Evolutionary conservation across 37 sponge, comb jelly and placozoan genomes (phyloP), one percentile per base, ranked within the genome.

Genomic region (Crambe crambe): DNA sequence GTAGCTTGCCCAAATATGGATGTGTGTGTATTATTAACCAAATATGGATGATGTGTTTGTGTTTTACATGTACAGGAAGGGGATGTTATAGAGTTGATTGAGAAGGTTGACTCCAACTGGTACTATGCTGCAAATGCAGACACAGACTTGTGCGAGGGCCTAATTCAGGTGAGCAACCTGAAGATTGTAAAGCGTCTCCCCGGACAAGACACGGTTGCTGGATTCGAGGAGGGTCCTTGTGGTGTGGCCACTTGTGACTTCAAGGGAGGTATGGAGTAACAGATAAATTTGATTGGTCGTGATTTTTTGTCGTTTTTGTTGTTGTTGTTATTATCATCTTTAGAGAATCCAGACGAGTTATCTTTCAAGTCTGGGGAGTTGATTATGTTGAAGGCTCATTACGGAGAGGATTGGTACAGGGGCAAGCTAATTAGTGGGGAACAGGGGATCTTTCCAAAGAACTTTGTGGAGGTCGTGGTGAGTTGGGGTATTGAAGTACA

Each of bases 401-500:
- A 87, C 5, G 87, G 74, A 29, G 65, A 64, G 18, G 80, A 85
- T 39, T 95, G 95, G 95, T 72, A 92, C 68, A 91, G 74, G 69
- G 95, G 95, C 26, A 85, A 73, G 64, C 58, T 86, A 26, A 63
- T 82, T 47, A 83, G 73, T 21, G 87, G 83, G 3, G n/a, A 58
- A 40, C 72, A 76, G 41, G 92, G 95, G 15, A 88, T 92, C 39
- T 95, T 95, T 56, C 95, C 95, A 3, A 51, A 51, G 36, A 78
- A 74, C 36, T 95, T 81, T 89, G 95, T 95, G 30, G 85, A 88
- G 57, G 79, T 95, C 32, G 82, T 82, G 73, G 82, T 82, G 54
- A 82, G 82, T 64, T 3, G 2, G 67, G 20, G 44, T 25, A 26
- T 31, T 30, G 5, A 5, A 34, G n/a, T n/a, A n/a, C n/a, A n/a